These are phyloP conservation scores for Chlorocebus sabaeus DNA, from an alignment of 2,113 vertebrate genomes.

Conservation along the genomic window DNA sequence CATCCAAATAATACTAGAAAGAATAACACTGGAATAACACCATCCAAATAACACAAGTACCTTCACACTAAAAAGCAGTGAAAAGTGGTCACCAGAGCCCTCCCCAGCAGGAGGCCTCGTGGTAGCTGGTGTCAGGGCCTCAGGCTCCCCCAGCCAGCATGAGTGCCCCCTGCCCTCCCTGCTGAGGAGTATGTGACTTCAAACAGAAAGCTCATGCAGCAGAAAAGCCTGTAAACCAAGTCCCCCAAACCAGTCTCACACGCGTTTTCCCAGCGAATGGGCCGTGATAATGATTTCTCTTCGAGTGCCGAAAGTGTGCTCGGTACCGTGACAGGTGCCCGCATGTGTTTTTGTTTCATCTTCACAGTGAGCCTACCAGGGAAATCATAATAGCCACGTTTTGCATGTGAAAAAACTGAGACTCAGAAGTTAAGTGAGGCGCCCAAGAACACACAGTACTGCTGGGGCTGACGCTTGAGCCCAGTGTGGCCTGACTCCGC, in stretches of 20 bases:
- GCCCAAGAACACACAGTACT: not conserved
- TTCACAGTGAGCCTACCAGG: not conserved
- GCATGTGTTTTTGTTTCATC: not conserved
- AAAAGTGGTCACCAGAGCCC: too few relatives aligned
- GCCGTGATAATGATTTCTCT: not conserved
- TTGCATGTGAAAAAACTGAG: not conserved
- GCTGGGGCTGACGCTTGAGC: not conserved
- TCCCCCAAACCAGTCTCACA: not conserved
- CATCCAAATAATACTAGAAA: not conserved
- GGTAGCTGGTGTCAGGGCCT: rapidly evolving
- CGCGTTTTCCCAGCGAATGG: not conserved
- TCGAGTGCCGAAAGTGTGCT: not conserved
- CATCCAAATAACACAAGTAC: too few relatives aligned
- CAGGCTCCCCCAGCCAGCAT: too few relatives aligned
- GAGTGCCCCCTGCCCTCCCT: not conserved
- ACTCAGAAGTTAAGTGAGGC: not conserved
- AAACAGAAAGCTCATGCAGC: not conserved
- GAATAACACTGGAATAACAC: not conserved
- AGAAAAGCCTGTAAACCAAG: not conserved
- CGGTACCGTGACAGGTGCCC: rapidly evolving
- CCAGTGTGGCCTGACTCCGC: not conserved
- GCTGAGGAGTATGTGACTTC: too few relatives aligned
- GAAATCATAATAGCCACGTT: too few relatives aligned
- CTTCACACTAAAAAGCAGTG: too few relatives aligned
- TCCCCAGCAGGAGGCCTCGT: not conserved